Conservation (phyloP, 2,888 invertebrate species). For the Drosophila tanythrix region DNA sequence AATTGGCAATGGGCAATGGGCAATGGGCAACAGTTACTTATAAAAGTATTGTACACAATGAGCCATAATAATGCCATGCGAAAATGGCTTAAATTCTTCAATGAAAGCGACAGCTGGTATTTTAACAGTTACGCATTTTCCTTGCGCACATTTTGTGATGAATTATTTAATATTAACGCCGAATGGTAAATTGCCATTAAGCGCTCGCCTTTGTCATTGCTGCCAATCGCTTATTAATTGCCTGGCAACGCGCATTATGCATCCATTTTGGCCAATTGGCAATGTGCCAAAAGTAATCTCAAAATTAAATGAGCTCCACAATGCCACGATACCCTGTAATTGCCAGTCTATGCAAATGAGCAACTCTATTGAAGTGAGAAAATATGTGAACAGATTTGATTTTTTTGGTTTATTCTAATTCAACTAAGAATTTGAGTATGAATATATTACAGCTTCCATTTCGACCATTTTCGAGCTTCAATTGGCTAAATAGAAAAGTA, state of each 20-base stretch:
- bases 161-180: slow-evolving; percentile 56
- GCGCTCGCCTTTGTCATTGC: slow-evolving; percentile 38
- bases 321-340: slow-evolving; percentile 5
- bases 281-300: slow-evolving; percentile 12
- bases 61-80: slow-evolving; percentile 21
- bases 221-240: slow-evolving; percentile 54
- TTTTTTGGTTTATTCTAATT: background rate
- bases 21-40: slow-evolving; percentile 47
- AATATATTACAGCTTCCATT: no score
- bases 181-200: slow-evolving; percentile 58
- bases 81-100: slow-evolving; percentile 34
- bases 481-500: background rate
- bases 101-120: slow-evolving; percentile 30
- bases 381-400: background rate
- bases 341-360: background rate
- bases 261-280: slow-evolving; percentile 30
- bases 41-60: slow-evolving; percentile 29
- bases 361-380: background rate
- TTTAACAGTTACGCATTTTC: slow-evolving; percentile 17
- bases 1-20: slow-evolving; percentile 33
- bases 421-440: background rate
- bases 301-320: background rate
- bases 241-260: slow-evolving; percentile 43
- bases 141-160: slow-evolving; percentile 35
- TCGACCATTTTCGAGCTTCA: background rate